A percentile compares a stretch with the other conserved stretches of the same genome.
phyloP scores from a whole-genome alignment of 92 coral and sea anemone species.

The Isaurus tuberculatus region DNA sequence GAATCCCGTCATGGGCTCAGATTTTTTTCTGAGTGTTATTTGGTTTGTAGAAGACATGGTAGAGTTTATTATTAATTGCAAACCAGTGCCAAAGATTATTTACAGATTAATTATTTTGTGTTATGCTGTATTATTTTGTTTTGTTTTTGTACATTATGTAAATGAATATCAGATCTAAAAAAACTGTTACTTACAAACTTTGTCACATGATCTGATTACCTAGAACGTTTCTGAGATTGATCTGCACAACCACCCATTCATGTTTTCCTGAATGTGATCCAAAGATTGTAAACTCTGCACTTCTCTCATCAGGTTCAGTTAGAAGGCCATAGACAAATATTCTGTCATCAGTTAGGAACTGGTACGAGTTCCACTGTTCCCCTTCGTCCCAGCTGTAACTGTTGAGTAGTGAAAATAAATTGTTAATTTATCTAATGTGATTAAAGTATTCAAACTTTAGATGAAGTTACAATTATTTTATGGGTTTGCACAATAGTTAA shows the following conservation, averaged over 20 bases:
- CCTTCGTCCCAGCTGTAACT: slow-evolving; percentile 99
- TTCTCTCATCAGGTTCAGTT: slow-evolving; percentile 92
- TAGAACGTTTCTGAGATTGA: slow-evolving; percentile 71
- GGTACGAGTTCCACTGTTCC: slow-evolving; percentile 78
- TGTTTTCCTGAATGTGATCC: slow-evolving; percentile 84
- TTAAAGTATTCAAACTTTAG: not conserved
- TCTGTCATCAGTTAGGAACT: slow-evolving; percentile 69
- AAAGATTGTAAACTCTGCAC: slow-evolving; percentile 86
- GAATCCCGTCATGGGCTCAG: too few relatives aligned
- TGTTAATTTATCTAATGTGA: not conserved
- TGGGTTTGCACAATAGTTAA: too few relatives aligned
- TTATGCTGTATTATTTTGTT: too few relatives aligned
- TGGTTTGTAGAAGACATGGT: too few relatives aligned
- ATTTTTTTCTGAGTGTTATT: too few relatives aligned
- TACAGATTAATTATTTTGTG: too few relatives aligned
- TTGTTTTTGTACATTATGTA: too few relatives aligned
- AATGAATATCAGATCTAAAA: too few relatives aligned
- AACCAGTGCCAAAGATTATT: too few relatives aligned
- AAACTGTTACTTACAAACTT: too few relatives aligned
- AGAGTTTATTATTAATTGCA: too few relatives aligned
- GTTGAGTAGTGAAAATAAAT: not conserved
- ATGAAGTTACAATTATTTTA: too few relatives aligned
- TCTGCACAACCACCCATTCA: slow-evolving; percentile 90
- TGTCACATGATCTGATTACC: slow-evolving; percentile 50
- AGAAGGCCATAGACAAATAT: slow-evolving; percentile 91